A percentile compares a stretch with the other conserved stretches of the same genome.
phyloP scores from a whole-genome alignment of 1,140 invertebrate species.

The Drosophila prosaltans region DNA sequence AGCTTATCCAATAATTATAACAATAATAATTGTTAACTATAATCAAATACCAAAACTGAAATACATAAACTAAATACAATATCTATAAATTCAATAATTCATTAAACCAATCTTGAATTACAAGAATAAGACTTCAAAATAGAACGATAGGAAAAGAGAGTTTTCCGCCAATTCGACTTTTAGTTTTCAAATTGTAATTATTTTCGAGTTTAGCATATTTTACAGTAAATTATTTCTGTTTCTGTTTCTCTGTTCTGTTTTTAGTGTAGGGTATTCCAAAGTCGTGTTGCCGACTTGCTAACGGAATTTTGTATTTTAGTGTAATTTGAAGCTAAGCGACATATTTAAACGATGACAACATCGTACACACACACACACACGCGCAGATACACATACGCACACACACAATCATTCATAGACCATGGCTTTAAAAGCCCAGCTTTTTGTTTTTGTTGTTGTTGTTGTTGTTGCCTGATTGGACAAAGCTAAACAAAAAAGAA shows the following conservation, averaged over 20 bases:
- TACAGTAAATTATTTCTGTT: no score
- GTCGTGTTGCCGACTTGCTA: neutral
- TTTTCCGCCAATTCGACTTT: no score
- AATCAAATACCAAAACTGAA: slow-evolving; percentile 10
- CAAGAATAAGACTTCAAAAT: no score
- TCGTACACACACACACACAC: slow-evolving; percentile 27
- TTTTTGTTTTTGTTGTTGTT: neutral
- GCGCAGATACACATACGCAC: slow-evolving; percentile 15
- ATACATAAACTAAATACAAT: neutral
- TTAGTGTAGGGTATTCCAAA: neutral
- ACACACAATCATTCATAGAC: slow-evolving; percentile 34
- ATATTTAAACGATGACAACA: slow-evolving; percentile 75
- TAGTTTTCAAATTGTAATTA: no score
- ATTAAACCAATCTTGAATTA: no score
- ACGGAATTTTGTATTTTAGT: slow-evolving; percentile 15
- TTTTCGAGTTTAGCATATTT: no score
- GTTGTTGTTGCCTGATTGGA: slow-evolving; percentile 27
- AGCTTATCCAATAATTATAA: slow-evolving; percentile 18
- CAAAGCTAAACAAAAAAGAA: slow-evolving; percentile 26
- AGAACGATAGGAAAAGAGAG: no score
- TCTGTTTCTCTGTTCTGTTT: no score
- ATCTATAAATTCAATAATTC: no score
- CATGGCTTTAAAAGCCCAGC: slow-evolving; percentile 41
- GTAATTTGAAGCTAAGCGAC: slow-evolving; percentile 33
- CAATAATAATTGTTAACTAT: slow-evolving; percentile 26